Percentiles rank a stretch among this genome's conserved stretches.
phyloP scores from a whole-genome alignment of 2,888 invertebrate species.

The Hypsopygia costalis region DNA sequence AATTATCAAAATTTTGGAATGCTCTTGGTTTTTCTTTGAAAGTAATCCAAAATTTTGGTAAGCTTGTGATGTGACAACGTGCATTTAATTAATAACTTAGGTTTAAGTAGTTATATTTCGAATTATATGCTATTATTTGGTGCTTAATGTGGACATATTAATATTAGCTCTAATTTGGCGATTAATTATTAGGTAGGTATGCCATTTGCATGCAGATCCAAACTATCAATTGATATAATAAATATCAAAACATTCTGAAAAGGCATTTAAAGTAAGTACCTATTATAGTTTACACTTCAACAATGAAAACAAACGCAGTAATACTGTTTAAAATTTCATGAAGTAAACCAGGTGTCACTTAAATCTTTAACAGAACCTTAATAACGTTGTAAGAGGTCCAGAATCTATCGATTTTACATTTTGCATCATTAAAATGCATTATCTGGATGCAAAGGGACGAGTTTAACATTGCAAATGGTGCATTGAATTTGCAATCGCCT shows the following conservation, averaged over 20 bases:
- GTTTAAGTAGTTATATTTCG: no score
- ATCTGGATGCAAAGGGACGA: slow-evolving; percentile 60
- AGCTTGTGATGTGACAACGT: no score
- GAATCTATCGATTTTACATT: slow-evolving; percentile 63
- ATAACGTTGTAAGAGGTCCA: slow-evolving; percentile 43
- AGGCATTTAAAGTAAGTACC: no score
- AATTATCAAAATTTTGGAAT: slow-evolving; percentile 10
- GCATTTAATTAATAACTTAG: no score
- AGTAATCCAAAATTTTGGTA: slow-evolving; percentile 13
- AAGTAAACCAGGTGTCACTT: slow-evolving; percentile 49
- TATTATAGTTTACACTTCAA: no score
- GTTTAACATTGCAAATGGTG: slow-evolving; percentile 76
- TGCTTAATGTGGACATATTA: no score
- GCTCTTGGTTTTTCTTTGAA: not conserved
- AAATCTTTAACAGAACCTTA: slow-evolving; percentile 45
- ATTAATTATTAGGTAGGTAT: no score
- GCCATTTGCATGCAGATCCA: no score
- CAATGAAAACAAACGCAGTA: not conserved
- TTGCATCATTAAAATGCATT: slow-evolving; percentile 81
- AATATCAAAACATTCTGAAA: no score
- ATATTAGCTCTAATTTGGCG: no score
- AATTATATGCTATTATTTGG: no score
- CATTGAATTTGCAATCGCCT: slow-evolving; percentile 65
- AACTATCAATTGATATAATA: no score
- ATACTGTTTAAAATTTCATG: slow-evolving; percentile 28